Conservation (phyloP, 2,113 vertebrate species). For the Aptenodytes patagonicus region DNA sequence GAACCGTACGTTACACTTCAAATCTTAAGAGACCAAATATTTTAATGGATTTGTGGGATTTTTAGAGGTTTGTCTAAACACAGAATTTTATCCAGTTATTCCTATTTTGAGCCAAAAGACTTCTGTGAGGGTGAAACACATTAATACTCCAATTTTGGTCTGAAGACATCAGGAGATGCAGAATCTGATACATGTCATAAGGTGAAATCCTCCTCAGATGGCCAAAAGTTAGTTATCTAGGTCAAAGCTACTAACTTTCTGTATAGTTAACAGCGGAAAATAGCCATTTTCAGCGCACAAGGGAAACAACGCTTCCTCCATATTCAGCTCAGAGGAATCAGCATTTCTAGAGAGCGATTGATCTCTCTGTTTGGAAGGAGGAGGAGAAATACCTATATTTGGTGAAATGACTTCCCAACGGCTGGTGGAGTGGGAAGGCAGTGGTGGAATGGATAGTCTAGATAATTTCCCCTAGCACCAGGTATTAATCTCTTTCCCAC, state of each 20-base stretch:
- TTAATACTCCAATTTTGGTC: not conserved
- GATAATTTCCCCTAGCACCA: not conserved
- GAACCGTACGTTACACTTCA: rapidly evolving
- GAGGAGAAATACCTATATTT: not conserved
- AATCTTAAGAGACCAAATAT: not conserved
- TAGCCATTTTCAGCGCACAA: not conserved
- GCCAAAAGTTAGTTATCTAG: not conserved
- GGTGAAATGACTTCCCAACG: not conserved
- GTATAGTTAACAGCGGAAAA: not conserved
- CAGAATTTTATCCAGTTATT: not conserved
- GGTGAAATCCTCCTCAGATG: not conserved
- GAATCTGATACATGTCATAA: not conserved
- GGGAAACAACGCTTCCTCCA: not conserved
- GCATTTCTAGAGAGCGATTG: not conserved
- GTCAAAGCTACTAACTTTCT: not conserved
- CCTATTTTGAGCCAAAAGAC: not conserved
- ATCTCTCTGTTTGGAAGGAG: not conserved
- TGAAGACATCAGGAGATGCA: not conserved
- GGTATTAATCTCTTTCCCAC: not conserved
- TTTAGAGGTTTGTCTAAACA: not conserved
- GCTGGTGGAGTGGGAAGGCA: not conserved
- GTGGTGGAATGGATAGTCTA: not conserved
- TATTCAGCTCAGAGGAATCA: not conserved
- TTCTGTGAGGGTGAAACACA: not conserved
- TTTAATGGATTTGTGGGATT: not conserved